These are phyloP conservation scores for Hyperopisus bebe DNA, from an alignment of 2,113 vertebrate species.

Conservation along the genomic window DNA sequence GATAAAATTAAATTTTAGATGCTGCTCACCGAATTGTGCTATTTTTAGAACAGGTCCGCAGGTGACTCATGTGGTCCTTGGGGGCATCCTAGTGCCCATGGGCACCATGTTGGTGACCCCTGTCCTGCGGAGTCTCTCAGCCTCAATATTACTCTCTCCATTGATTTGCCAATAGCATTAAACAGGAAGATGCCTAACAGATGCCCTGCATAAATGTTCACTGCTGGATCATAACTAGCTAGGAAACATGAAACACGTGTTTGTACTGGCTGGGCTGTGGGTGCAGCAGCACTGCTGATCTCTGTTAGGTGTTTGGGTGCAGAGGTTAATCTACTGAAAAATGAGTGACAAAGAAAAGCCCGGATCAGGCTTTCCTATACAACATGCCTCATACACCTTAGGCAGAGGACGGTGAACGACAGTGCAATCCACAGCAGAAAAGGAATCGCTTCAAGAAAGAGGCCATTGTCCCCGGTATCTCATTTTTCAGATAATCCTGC, in stretches of 20 bases:
- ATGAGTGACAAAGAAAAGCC: constrained; percentile 11
- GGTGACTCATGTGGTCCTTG: no score
- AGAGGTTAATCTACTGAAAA: constrained; percentile 17
- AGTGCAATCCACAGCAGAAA: background rate
- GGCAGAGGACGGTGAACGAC: background rate
- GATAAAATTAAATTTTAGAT: no score
- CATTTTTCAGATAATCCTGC: background rate
- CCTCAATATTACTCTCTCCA: background rate
- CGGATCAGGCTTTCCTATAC: background rate
- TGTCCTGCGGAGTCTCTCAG: background rate
- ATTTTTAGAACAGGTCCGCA: no score
- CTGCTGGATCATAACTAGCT: background rate
- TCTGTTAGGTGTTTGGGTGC: background rate
- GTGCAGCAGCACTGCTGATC: background rate
- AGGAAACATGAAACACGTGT: background rate
- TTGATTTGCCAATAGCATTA: background rate
- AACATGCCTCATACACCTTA: background rate
- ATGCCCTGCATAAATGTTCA: background rate
- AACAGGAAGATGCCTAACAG: background rate
- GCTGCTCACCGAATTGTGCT: no score
- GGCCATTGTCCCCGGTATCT: background rate
- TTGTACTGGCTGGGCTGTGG: background rate
- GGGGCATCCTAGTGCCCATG: no score
- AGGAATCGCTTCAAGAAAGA: background rate
- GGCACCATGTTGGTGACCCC: no score